phyloP scores from a whole-genome alignment of 2,113 vertebrate species.

The Saiga tatarica region DNA sequence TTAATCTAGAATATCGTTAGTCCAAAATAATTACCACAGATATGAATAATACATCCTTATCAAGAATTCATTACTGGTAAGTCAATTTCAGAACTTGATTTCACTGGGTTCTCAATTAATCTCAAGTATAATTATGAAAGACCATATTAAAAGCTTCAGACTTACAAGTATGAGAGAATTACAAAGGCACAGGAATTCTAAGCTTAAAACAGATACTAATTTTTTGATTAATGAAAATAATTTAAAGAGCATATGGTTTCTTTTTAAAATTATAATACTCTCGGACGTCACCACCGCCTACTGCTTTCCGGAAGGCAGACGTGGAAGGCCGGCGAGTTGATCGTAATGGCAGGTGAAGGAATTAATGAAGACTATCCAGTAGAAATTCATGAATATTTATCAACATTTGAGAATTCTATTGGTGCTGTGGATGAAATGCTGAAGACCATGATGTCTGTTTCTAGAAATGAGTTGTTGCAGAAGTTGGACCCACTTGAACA shows the following conservation, averaged over 20 bases:
- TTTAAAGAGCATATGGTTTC: not conserved
- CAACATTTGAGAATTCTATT: no score
- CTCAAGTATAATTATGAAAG: conserved; percentile 46
- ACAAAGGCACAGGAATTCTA: conserved; percentile 5
- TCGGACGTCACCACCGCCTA: not conserved
- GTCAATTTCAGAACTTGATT: conserved; percentile 66
- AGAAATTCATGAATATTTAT: no score
- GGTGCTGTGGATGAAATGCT: no score
- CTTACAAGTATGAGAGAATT: conserved; percentile 25
- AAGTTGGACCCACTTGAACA: conserved; percentile 97
- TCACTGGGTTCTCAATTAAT: conserved; percentile 49
- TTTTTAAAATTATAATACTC: not conserved
- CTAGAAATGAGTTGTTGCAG: conserved; percentile 71
- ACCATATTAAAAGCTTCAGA: conserved; percentile 33
- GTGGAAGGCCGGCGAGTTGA: no score
- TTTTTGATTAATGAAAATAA: conserved; percentile 24
- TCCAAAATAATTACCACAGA: conserved; percentile 48
- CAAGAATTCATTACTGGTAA: conserved; percentile 53
- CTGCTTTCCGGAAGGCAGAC: no score
- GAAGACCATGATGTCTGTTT: no score
- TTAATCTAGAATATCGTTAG: conserved; percentile 43
- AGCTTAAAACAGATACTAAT: not conserved
- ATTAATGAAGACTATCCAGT: no score
- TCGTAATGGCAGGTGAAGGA: no score
- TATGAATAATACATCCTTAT: conserved; percentile 48